A percentile compares a stretch with the other conserved stretches of the same genome.
These are phyloP conservation scores for Macrotis lagotis DNA, from an alignment of 2,113 vertebrate genomes.

Conservation along the genomic window DNA sequence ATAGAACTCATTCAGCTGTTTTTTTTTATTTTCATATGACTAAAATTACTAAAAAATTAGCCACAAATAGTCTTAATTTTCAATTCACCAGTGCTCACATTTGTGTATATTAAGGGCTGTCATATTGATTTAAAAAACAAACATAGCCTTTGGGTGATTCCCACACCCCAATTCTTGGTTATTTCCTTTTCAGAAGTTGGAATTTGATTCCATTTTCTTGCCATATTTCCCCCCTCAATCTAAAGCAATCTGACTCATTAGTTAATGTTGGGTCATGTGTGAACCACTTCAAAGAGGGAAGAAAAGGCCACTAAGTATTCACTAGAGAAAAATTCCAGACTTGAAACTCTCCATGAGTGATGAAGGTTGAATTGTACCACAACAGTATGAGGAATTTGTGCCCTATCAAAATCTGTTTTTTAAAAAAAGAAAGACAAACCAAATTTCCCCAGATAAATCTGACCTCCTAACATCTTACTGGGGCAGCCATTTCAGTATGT, in stretches of 20 bases:
- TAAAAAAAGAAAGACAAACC: background rate
- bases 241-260: background rate
- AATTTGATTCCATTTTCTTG: constrained; percentile 28
- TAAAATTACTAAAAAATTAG: background rate
- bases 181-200: constrained; percentile 1
- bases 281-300: constrained; percentile 56
- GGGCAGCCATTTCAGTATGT: constrained; percentile 58
- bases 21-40: background rate
- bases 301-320: constrained; percentile 59
- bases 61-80: background rate
- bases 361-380: constrained; percentile 41
- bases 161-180: background rate
- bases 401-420: background rate
- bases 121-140: background rate
- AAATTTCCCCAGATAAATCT: constrained; percentile 36
- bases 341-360: constrained; percentile 37
- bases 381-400: constrained; percentile 19
- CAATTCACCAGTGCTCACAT: background rate
- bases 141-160: background rate
- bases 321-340: constrained; percentile 56
- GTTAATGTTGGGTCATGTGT: constrained; percentile 30
- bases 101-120: background rate
- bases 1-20: background rate
- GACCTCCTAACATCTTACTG: constrained; percentile 39
- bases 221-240: constrained; percentile 1